phyloP scores from a whole-genome alignment of 2,797 vertebrate species.

The Dermochelys coriacea region DNA sequence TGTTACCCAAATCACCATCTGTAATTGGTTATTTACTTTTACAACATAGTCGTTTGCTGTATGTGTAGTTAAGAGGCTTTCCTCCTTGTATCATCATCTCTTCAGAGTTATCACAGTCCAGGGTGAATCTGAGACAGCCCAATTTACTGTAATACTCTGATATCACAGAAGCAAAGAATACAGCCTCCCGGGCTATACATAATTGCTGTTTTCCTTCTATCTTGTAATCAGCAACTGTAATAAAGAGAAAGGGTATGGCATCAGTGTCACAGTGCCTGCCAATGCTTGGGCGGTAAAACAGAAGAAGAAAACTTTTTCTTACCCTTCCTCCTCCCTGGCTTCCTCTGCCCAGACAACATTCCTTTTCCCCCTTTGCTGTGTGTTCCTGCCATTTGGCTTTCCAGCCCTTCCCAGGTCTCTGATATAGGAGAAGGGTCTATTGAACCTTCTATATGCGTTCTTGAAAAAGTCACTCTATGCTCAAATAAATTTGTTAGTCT shows the following conservation, averaged over 20 bases:
- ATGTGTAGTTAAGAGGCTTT: not conserved
- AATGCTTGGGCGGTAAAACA: not conserved
- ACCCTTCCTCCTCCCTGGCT: too few relatives aligned
- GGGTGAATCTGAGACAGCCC: not conserved
- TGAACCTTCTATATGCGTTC: not conserved
- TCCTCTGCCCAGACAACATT: too few relatives aligned
- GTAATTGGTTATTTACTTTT: not conserved
- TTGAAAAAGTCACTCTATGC: not conserved
- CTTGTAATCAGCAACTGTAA: not conserved
- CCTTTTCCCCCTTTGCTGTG: too few relatives aligned
- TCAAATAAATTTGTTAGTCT: too few relatives aligned
- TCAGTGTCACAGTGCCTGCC: not conserved
- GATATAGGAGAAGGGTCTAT: not conserved
- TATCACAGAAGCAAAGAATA: not conserved
- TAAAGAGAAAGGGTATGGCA: not conserved
- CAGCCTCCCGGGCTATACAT: not conserved
- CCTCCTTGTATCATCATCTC: not conserved
- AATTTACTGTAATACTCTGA: not conserved
- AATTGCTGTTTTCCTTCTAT: not conserved
- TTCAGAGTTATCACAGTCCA: not conserved
- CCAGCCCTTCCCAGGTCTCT: not conserved
- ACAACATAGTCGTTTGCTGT: not conserved
- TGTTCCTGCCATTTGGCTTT: not conserved
- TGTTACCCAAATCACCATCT: fast-evolving
- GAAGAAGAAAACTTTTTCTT: too few relatives aligned